Evolutionary conservation across 2,888 invertebrate species (phyloP), one percentile per base, ranked within the genome.

Genomic region (Tinea semifulvella): DNA sequence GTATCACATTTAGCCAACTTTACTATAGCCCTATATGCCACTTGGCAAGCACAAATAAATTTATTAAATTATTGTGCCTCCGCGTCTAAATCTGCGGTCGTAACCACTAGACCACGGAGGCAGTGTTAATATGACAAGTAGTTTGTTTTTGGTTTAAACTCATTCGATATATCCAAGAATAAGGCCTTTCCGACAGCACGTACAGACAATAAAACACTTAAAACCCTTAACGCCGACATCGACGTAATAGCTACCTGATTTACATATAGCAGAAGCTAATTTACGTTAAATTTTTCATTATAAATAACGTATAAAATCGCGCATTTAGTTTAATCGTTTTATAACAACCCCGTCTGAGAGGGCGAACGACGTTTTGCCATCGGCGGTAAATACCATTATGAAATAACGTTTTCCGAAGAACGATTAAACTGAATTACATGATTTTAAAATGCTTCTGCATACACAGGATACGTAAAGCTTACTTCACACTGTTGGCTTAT

Each of bases 371-470:
- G 28, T 20, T 18, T 40, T 20, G 43, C 43, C 43, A 18, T 8
- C n/a, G 38, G 46, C 46, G 52, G 53, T 54, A 53, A 61, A 58
- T 58, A 63, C 61, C 63, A 62, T 65, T 52, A 55, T 52, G 58
- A 65, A 63, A 65, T 57, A 49, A 55, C 53, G 44, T 48, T 47
- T 51, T 65, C 60, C 49, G 27, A 47, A 46, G 58, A 67, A 62
- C 61, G 58, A 65, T 68, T 62, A 61, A 51, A 52, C 53, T 56
- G 62, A 66, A 67, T 68, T 63, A 64, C 60, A 62, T 56, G 51
- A 55, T 57, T 58, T 60, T 56, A 64, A 56, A 60, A 50, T 18
- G 42, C 26, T 63, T 56, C 49, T 53, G 54, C 56, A 60, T 61
- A 58, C 56, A 56, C 52, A 56, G 57, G 50, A 11, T 13, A 31